Percentiles rank a stretch among this genome's conserved stretches.
Evolutionary conservation across 2,113 vertebrate species (phyloP).

Genomic region (Lasiurus borealis): DNA sequence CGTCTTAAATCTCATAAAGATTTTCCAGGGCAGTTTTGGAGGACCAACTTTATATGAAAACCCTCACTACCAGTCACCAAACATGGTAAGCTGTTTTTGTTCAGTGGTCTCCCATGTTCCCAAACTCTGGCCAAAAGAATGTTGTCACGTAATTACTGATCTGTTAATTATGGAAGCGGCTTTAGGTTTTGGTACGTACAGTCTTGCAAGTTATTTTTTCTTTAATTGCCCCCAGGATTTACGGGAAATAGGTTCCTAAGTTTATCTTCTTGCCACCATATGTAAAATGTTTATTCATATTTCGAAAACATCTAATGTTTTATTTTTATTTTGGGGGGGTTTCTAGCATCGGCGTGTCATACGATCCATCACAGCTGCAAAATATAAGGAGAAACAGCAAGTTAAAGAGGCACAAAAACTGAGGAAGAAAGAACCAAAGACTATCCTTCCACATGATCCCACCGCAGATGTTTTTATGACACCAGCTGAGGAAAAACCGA

Average conservation of each 20-base stretch:
- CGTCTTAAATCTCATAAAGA: slow-evolving; percentile 97
- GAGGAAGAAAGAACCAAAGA: slow-evolving; percentile 88
- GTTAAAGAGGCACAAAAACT: slow-evolving; percentile 93
- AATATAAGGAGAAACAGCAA: slow-evolving; percentile 93
- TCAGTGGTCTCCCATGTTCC: background rate
- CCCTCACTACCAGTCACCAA: slow-evolving; percentile 94
- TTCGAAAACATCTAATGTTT: background rate
- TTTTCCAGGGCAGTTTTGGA: slow-evolving; percentile 98
- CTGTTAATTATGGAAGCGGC: background rate
- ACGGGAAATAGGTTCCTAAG: background rate
- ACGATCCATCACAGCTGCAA: slow-evolving; percentile 91
- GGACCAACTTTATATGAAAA: slow-evolving; percentile 97
- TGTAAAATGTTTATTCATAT: slow-evolving; percentile 40
- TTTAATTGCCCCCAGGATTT: background rate
- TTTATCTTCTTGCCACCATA: background rate
- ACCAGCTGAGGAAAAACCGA: slow-evolving; percentile 90
- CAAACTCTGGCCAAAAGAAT: background rate
- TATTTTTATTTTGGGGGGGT: background rate
- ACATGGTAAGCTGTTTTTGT: slow-evolving; percentile 89
- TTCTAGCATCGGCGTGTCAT: slow-evolving; percentile 92
- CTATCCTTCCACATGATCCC: slow-evolving; percentile 89
- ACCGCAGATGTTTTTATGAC: slow-evolving; percentile 93
- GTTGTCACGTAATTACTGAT: slow-evolving; percentile 14
- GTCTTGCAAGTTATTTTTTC: background rate
- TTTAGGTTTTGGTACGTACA: background rate